Evolutionary conservation across 2,797 vertebrate genomes (phyloP), one percentile per base, ranked within the genome.

Genomic region (Hydrocynus forskahlii): DNA sequence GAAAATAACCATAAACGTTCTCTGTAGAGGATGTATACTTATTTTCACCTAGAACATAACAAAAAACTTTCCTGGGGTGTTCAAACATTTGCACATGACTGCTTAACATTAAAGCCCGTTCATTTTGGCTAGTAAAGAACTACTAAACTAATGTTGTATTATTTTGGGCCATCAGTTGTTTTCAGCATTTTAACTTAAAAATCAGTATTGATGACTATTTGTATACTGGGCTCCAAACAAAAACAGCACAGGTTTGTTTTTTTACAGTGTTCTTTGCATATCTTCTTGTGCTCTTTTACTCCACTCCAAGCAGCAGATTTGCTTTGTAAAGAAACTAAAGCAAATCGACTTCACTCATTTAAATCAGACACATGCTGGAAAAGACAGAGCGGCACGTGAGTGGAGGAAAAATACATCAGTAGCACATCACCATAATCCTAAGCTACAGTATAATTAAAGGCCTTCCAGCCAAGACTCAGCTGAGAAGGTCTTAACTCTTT

Each of bases 371-470:
- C 7, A 29, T n/a, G 4, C 9, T 5, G n/a, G 14, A n/a, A 68
- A 12, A 59, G 29, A 13, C 4, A 12, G 64, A 7, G 45, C 43
- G 17, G 70, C 23, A 21, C 25, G 54, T 57, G 66, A 70, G 66
- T n/a, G 40, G 54, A 54, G 74, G 74, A 55, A 59, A 67, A 78
- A 74, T 25, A 29, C 64, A 75, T 69, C 79, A 81, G 64, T 17
- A 76, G 48, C 63, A 59, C 71, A 60, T 81, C 63, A 68, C 54
- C 5, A 67, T 29, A 81, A 81, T 45, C n/a, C 45, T 19, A 76
- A 14, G 45, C 67, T 76, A 71, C 45, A 63, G 66, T 29, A 35
- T 76, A 81, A 81, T 81, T 81, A 76, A 57, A 71, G 66, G 38
- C 4, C 74, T 45, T 10, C 0, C 19, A 25, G 45, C 35, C n/a